Base-by-base conservation (phyloP, 2,797 vertebrate genomes). In the Megaceryle alcyon region DNA sequence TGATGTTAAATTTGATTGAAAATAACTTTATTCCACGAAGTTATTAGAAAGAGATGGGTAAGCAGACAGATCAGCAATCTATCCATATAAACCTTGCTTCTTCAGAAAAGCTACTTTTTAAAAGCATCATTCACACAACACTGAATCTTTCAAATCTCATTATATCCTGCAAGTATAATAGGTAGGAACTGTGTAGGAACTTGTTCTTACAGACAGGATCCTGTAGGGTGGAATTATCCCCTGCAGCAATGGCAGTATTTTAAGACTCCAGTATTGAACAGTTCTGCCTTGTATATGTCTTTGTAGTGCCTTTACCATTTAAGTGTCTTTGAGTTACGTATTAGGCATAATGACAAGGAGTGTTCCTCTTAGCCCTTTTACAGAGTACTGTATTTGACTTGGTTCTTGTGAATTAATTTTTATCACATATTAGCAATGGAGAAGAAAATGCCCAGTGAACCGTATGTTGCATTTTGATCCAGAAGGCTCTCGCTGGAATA, bases 171-270 rank as follows among this genome's bases (percentile, higher is more conserved):
- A 71, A 91, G 66, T 92, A 78, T 96, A 95, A 37, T 76, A 82
- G 73, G n/a, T 81, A 76, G 80, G 84, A 94, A 78, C 86, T 89
- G 49, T 92, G 96, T 90, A 94, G 88, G 75, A 97, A 93, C 96
- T 95, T 96, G 93, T 96, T 96, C 79, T 71, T 91, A 78, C 57
- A 95, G 86, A 92, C 68, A 85, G 82, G 71, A 86, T 94, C 75
- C 78, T 95, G 78, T 86, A 94, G 85, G 80, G 44, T 88, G 61
- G 92, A 83, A 94, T 77, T 94, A 75, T 59, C n/a, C 75, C 96
- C 90, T 90, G 81, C 53, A 94, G 96, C 93, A 82, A 17, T 77
- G 75, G 71, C 75, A 88, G 4, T 85, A 79, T 94, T 88, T 93
- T 95, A 57, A 84, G 78, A 49, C 41, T 80, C 22, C 23, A 46